Percentiles rank a stretch among this genome's conserved stretches.
Conservation (phyloP, 2,888 invertebrate species). For the Ceraclea dissimilis region DNA sequence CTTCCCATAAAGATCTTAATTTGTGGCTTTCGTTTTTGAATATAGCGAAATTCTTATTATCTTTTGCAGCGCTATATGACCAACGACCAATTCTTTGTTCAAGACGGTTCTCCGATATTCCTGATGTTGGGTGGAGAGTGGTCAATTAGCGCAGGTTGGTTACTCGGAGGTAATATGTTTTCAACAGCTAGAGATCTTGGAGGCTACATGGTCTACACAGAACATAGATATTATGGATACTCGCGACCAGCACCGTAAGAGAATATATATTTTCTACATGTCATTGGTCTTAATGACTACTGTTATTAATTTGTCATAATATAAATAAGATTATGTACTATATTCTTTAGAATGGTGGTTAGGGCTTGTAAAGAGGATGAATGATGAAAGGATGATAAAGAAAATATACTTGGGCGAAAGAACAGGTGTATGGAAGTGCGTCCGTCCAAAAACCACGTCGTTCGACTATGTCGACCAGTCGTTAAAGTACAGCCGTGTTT, state of each 20-base stretch:
- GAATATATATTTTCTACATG: neutral
- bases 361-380: too few relatives aligned
- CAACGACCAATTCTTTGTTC: conserved; percentile 40
- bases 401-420: too few relatives aligned
- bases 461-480: too few relatives aligned
- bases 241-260: conserved; percentile 63
- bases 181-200: conserved; percentile 50
- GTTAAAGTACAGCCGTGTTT: too few relatives aligned
- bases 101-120: conserved; percentile 47
- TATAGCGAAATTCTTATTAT: too few relatives aligned
- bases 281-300: neutral
- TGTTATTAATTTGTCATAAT: conserved; percentile 27
- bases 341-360: too few relatives aligned
- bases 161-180: conserved; percentile 53
- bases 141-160: conserved; percentile 50
- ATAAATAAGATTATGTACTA: conserved; percentile 33
- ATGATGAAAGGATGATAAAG: too few relatives aligned
- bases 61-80: conserved; percentile 47
- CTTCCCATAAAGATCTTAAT: too few relatives aligned
- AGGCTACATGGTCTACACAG: conserved; percentile 65
- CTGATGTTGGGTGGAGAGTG: conserved; percentile 73
- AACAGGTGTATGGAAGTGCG: too few relatives aligned
- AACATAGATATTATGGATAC: conserved; percentile 75
- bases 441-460: too few relatives aligned
- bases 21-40: too few relatives aligned